Percentiles rank a stretch among this genome's conserved stretches.
Evolutionary conservation across 2,888 invertebrate genomes (phyloP).

Genomic region (Galerucella pusilla): DNA sequence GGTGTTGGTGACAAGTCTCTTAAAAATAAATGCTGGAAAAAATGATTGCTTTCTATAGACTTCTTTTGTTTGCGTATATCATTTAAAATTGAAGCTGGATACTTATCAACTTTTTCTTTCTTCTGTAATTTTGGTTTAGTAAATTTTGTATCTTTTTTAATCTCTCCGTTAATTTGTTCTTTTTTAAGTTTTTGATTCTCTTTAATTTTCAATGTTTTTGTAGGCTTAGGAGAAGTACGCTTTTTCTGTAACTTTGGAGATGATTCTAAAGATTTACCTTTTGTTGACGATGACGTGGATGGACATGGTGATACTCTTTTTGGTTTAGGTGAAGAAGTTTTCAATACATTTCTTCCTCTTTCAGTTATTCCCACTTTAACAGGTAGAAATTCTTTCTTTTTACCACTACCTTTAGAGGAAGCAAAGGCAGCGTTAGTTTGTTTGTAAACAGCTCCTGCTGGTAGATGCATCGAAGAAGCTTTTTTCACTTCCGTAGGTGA

Average conservation of each 20-base stretch:
- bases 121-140: constrained; percentile 45
- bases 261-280: constrained; percentile 57
- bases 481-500: constrained; percentile 71
- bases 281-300: constrained; percentile 51
- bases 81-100: constrained; percentile 56
- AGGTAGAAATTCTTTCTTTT: constrained; percentile 58
- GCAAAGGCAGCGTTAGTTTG: constrained; percentile 63
- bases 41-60: constrained; percentile 72
- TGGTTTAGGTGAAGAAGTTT: constrained; percentile 45
- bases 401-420: constrained; percentile 56
- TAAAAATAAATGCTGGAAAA: constrained; percentile 79
- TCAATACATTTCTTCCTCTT: constrained; percentile 56
- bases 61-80: constrained; percentile 71
- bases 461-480: constrained; percentile 51
- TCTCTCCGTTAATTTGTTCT: constrained; percentile 59
- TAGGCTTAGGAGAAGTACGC: constrained; percentile 19
- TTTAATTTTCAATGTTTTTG: constrained; percentile 26
- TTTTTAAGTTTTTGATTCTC: constrained; percentile 60
- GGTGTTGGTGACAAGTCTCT: constrained; percentile 66
- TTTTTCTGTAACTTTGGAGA: constrained; percentile 48
- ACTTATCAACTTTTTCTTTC: constrained; percentile 36
- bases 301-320: constrained; percentile 50
- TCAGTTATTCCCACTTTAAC: constrained; percentile 64
- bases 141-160: constrained; percentile 51
- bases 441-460: constrained; percentile 61